Conservation (phyloP, 2,888 invertebrate genomes). For the Augochlorella aurata region DNA sequence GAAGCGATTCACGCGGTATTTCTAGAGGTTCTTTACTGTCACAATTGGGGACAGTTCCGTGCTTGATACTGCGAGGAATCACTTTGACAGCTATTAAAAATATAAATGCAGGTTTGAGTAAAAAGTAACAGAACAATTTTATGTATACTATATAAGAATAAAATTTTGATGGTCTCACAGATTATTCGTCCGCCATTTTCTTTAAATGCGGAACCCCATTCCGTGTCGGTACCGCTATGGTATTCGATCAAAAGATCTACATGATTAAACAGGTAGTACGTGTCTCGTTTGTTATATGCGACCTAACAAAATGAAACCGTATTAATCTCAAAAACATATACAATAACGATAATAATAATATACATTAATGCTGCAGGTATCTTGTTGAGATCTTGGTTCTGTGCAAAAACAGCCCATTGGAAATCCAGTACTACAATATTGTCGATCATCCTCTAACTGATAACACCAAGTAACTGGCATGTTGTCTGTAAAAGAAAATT, state of each 20-base stretch:
- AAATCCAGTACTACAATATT: conserved; percentile 97
- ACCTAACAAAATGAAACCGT: conserved; percentile 76
- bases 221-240: conserved; percentile 93
- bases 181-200: conserved; percentile 94
- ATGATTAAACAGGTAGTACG: conserved; percentile 97
- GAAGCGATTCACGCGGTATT: conserved; percentile 85
- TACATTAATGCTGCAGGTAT: conserved; percentile 76
- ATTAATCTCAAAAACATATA: conserved; percentile 4
- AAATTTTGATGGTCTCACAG: conserved; percentile 77
- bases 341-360: conserved; percentile 25
- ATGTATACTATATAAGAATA: neutral
- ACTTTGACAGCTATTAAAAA: conserved; percentile 83
- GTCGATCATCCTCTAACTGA: conserved; percentile 86
- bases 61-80: conserved; percentile 83
- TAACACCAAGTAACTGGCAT: conserved; percentile 99
- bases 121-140: neutral
- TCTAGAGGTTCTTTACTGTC: conserved; percentile 85
- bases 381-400: conserved; percentile 73
- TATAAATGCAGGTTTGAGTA: conserved; percentile 4
- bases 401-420: conserved; percentile 97
- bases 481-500: conserved; percentile 87
- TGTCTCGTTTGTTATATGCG: conserved; percentile 86
- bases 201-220: conserved; percentile 91
- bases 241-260: conserved; percentile 96
- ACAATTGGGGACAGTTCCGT: conserved; percentile 77